A percentile compares a stretch with the other conserved stretches of the same genome.
Evolutionary conservation across 2,113 vertebrate species (phyloP).

Genomic region (Cynopterus brachyotis): DNA sequence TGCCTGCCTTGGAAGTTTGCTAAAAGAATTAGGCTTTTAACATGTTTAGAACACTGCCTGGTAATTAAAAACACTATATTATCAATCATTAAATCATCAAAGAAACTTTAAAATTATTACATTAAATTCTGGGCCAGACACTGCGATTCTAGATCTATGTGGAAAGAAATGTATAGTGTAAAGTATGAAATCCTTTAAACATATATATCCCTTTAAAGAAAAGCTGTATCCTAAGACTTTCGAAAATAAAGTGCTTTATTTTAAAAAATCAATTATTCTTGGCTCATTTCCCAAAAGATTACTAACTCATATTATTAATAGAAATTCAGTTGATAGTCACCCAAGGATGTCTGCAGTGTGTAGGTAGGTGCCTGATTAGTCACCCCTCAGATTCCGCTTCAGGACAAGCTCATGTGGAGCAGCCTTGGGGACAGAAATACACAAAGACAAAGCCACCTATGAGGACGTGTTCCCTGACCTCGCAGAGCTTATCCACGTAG

Average conservation of each 20-base stretch:
- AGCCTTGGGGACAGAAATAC: too few species aligned
- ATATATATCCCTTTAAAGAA: neutral
- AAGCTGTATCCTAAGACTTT: neutral
- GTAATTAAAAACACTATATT: neutral
- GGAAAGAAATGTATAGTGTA: neutral
- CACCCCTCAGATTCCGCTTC: neutral
- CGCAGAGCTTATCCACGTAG: neutral
- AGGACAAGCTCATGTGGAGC: neutral
- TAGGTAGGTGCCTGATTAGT: neutral
- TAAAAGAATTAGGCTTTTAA: neutral
- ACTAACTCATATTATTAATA: neutral
- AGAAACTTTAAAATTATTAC: neutral
- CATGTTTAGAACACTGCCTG: neutral
- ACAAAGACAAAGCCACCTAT: neutral
- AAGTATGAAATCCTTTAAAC: neutral
- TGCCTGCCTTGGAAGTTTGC: neutral
- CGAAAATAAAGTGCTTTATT: neutral
- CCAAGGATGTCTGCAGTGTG: neutral
- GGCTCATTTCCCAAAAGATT: neutral
- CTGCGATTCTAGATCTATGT: neutral
- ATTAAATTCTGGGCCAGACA: neutral
- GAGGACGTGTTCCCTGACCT: neutral
- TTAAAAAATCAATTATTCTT: neutral
- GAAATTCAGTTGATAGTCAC: neutral
- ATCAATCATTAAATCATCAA: neutral